A percentile compares a stretch with the other conserved stretches of the same genome.
phyloP scores from a whole-genome alignment of 2,113 vertebrate genomes.

The Azemiops feae region DNA sequence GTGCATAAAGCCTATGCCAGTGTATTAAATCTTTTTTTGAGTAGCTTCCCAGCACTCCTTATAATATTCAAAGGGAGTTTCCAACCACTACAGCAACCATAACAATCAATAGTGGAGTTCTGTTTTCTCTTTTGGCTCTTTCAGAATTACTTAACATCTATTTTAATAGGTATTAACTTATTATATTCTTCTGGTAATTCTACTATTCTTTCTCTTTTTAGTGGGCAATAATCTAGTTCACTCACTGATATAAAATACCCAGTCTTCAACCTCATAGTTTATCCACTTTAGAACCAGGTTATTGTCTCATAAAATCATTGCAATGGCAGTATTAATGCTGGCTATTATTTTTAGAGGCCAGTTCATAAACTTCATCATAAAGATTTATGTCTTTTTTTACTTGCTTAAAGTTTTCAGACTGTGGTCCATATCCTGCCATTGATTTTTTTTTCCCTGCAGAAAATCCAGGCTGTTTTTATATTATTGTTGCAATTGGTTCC shows the following conservation, averaged over 20 bases:
- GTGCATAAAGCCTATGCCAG: background rate
- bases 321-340: constrained; percentile 57
- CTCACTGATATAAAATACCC: constrained; percentile 56
- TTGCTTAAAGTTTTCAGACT: constrained; percentile 65
- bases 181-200: constrained; percentile 37
- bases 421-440: constrained; percentile 63
- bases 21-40: background rate
- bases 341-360: constrained; percentile 57
- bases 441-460: constrained; percentile 64
- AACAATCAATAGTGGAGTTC: constrained; percentile 17
- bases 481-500: constrained; percentile 55
- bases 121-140: background rate
- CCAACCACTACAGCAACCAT: constrained; percentile 1
- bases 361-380: constrained; percentile 56
- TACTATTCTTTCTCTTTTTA: constrained; percentile 46
- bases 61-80: constrained; percentile 5
- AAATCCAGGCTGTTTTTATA: constrained; percentile 50
- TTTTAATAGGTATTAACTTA: constrained; percentile 43
- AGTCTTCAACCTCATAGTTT: constrained; percentile 51
- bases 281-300: constrained; percentile 57
- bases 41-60: background rate
- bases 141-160: constrained; percentile 38
- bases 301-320: constrained; percentile 63
- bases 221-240: constrained; percentile 54
- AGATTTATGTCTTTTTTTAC: constrained; percentile 65